These are phyloP conservation scores for Merodon equestris DNA, from an alignment of 2,888 invertebrate genomes.

Conservation along the genomic window DNA sequence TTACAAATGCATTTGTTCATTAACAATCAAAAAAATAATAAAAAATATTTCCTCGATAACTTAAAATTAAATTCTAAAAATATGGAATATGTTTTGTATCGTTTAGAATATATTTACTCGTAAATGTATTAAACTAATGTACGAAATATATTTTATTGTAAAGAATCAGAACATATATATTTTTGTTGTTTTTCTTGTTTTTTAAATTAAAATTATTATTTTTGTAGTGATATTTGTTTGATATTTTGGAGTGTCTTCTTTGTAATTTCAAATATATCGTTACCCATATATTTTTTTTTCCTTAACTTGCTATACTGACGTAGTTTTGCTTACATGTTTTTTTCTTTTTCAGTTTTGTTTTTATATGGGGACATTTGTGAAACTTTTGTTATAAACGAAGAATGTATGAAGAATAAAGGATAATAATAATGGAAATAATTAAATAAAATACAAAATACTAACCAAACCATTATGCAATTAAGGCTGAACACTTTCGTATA, in stretches of 20 bases:
- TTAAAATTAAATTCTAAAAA: conserved; percentile 25
- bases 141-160: conserved; percentile 30
- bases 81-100: conserved; percentile 35
- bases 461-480: conserved; percentile 68
- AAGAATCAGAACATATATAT: conserved; percentile 35
- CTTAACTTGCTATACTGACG: conserved; percentile 58
- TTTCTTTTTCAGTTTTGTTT: conserved; percentile 35
- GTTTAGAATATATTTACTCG: conserved; percentile 10
- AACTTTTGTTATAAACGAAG: conserved; percentile 3
- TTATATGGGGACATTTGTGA: conserved; percentile 12
- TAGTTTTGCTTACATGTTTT: conserved; percentile 24
- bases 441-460: conserved; percentile 58
- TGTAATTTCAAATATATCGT: too few species aligned
- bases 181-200: conserved; percentile 40
- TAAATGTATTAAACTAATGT: neutral
- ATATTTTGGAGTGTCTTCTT: too few species aligned
- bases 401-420: conserved; percentile 14
- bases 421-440: conserved; percentile 21
- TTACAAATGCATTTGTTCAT: conserved; percentile 61
- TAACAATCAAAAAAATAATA: neutral
- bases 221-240: neutral
- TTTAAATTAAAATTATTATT: neutral
- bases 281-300: conserved; percentile 5
- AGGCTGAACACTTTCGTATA: conserved; percentile 53
- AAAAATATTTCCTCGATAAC: conserved; percentile 38